Conservation (phyloP, 2,797 vertebrate species). For the Lithobates sylvaticus region DNA sequence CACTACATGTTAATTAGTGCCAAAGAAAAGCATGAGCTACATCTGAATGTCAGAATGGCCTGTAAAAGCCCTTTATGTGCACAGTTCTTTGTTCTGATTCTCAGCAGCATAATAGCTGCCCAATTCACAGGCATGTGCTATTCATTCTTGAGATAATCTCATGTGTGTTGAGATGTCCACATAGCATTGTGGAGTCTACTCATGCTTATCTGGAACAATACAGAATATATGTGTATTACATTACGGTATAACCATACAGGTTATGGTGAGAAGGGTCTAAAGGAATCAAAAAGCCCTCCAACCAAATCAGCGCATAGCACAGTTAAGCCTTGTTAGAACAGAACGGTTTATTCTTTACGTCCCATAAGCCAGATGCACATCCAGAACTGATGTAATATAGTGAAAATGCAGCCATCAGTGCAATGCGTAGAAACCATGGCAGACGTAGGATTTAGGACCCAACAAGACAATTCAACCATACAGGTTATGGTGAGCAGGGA, state of each 20-base stretch:
- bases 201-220: constrained; percentile 15
- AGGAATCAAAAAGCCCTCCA: too few species aligned
- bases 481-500: too few species aligned
- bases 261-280: too few species aligned
- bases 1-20: constrained; percentile 28
- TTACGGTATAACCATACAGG: not conserved
- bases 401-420: too few species aligned
- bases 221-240: constrained; percentile 6
- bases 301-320: too few species aligned
- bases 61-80: constrained; percentile 23
- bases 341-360: too few species aligned
- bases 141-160: constrained; percentile 45
- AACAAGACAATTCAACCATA: too few species aligned
- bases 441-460: too few species aligned
- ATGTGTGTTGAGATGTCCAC: constrained; percentile 39
- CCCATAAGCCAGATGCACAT: too few species aligned
- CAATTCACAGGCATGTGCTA: constrained; percentile 44
- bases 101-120: constrained; percentile 29
- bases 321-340: too few species aligned
- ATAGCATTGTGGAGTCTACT: constrained; percentile 24
- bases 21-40: constrained; percentile 20
- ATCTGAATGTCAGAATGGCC: constrained; percentile 28
- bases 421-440: too few species aligned
- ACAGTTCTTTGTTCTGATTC: constrained; percentile 30
- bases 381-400: too few species aligned